phyloP scores from a whole-genome alignment of 35 echinoderm and acorn worm species.

The Lytechinus pictus region DNA sequence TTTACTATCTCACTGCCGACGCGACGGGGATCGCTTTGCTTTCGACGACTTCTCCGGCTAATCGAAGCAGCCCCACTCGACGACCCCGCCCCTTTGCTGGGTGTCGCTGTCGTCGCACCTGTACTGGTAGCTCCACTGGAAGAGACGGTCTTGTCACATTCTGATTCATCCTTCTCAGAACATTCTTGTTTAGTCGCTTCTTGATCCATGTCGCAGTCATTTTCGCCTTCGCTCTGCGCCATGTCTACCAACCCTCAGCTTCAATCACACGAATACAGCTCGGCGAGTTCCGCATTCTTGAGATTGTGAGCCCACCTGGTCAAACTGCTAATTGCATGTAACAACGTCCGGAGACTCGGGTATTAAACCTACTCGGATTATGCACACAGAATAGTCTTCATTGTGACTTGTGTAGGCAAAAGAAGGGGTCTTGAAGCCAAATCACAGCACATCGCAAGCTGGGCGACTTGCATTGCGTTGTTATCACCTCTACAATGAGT shows the following conservation, averaged over 20 bases:
- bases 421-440: constrained; percentile 12
- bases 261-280: background rate
- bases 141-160: background rate
- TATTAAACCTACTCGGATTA: background rate
- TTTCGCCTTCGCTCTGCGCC: background rate
- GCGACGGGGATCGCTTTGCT: constrained; percentile 44
- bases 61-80: background rate
- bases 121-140: background rate
- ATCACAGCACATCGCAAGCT: constrained; percentile 23
- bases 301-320: background rate
- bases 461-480: constrained; percentile 26
- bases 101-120: background rate
- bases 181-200: background rate
- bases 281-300: background rate
- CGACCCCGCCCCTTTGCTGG: constrained; percentile 41
- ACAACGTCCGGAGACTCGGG: background rate
- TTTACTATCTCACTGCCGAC: constrained; percentile 14
- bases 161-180: background rate
- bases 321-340: background rate
- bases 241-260: background rate
- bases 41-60: constrained; percentile 8
- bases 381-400: background rate
- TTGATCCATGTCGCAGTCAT: constrained; percentile 26
- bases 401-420: background rate
- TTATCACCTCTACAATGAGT: constrained; percentile 54